Base-by-base conservation (phyloP, 2,797 vertebrate species). In the Leptodactylus fallax region DNA sequence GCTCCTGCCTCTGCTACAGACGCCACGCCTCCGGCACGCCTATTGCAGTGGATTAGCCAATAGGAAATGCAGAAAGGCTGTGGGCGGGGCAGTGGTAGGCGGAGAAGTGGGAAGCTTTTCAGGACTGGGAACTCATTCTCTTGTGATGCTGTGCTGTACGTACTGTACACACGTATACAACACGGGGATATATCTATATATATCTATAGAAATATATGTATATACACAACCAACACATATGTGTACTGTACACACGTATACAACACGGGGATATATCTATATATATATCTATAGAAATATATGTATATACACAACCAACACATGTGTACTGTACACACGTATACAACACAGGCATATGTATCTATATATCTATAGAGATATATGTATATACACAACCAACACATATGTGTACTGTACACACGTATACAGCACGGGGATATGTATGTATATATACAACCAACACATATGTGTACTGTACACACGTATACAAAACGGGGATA, bases 1-100 rank as follows among this genome's bases (percentile, higher is more conserved):
- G 88, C 85, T 83, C 69, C 88, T 45, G 79, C 77, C 88, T 89
- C 49, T 61, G 36, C 65, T 53, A n/a, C 12, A 11, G 8, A 3
- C 19, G 17, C 6, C 84, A 67, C 79, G 61, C 84, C 88, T 51
- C 3, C 16, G 16, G 4, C 72, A 25, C 81, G 81, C 81, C 87
- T 51, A 69, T n/a, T 11, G 9, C 19, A 6, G 12, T 3, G 1
- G 0, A 45, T 5, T 7, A 45, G 3, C 76, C 85, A 86, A 86
- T 81, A 0, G 65, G 19, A 8, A 45, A 23, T 3, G 8, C 47
- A 25, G 3, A 45, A 7, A 36, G 16, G 19, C 8, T 23, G 49
- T 21, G 53, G 63, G 61, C 49, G 49, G 17, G 56, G 21, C 36
- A 25, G 25, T 16, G 47, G 74, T 47, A 51, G 47, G 27, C 0